phyloP scores from a whole-genome alignment of 1,140 invertebrate genomes.

The Bombus sylvicola region DNA sequence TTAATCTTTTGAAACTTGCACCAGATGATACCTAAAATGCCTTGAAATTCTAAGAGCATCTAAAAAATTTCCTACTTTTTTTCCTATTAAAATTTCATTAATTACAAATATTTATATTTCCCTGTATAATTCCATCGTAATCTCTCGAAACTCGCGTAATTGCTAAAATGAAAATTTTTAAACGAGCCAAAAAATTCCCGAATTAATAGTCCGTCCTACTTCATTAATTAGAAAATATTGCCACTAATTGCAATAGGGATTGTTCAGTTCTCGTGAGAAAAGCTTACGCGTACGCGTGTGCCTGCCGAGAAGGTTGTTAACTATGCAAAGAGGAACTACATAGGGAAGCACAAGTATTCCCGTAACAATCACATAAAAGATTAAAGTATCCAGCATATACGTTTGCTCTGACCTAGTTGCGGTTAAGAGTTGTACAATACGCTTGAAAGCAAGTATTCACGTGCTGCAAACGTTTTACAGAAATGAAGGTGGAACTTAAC shows the following conservation, averaged over 20 bases:
- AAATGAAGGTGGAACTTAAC: constrained; percentile 38
- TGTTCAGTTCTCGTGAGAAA: not conserved
- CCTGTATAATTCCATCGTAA: no score
- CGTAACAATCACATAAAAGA: constrained; percentile 48
- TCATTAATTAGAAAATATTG: not conserved
- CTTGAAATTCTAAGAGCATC: no score
- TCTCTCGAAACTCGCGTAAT: not conserved
- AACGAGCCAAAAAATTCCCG: not conserved
- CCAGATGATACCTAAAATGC: no score
- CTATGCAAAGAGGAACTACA: not conserved
- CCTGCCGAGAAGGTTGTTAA: not conserved
- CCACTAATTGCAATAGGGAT: not conserved
- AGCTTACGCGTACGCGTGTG: not conserved
- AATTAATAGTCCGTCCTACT: not conserved
- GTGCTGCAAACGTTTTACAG: constrained; percentile 24
- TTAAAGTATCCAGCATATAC: constrained; percentile 43
- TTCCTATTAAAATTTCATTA: no score
- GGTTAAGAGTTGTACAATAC: constrained; percentile 32
- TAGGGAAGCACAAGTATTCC: constrained; percentile 11
- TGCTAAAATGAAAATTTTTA: accelerated
- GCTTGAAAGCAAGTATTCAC: constrained; percentile 28
- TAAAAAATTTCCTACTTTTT: no score
- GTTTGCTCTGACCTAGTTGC: constrained; percentile 33
- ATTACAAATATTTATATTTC: no score
- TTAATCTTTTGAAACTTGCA: no score